Percentiles rank a stretch among this genome's conserved stretches.
Conservation (phyloP, 2,797 vertebrate species). For the Myiotriccus ornatus region DNA sequence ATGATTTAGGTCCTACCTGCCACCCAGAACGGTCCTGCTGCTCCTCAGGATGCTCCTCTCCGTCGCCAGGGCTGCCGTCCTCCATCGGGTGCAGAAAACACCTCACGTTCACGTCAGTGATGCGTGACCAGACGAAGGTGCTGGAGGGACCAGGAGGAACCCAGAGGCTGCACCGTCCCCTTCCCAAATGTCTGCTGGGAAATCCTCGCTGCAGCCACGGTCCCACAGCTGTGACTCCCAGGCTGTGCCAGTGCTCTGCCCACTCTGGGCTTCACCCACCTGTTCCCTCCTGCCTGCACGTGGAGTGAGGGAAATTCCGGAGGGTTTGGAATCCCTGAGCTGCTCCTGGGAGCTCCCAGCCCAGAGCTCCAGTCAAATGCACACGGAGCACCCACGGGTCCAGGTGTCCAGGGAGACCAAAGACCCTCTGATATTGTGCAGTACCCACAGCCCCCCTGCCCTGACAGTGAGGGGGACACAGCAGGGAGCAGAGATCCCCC, state of each 20-base stretch:
- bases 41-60: accelerated
- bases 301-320: accelerated
- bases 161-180: neutral
- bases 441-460: neutral
- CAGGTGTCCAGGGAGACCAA: accelerated
- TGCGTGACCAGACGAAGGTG: accelerated
- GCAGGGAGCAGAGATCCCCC: accelerated
- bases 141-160: neutral
- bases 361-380: accelerated
- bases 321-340: neutral
- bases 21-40: accelerated
- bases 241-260: neutral
- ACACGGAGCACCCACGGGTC: accelerated
- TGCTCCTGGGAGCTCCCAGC: neutral
- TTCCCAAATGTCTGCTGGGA: accelerated
- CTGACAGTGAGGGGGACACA: neutral
- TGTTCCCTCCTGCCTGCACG: neutral
- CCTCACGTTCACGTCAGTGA: accelerated
- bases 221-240: accelerated
- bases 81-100: accelerated
- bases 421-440: accelerated
- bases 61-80: neutral
- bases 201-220: neutral
- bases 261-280: neutral
- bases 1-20: neutral